These are phyloP conservation scores for Tetragnatha versicolor DNA, from an alignment of 1,140 invertebrate genomes.

Conservation along the genomic window DNA sequence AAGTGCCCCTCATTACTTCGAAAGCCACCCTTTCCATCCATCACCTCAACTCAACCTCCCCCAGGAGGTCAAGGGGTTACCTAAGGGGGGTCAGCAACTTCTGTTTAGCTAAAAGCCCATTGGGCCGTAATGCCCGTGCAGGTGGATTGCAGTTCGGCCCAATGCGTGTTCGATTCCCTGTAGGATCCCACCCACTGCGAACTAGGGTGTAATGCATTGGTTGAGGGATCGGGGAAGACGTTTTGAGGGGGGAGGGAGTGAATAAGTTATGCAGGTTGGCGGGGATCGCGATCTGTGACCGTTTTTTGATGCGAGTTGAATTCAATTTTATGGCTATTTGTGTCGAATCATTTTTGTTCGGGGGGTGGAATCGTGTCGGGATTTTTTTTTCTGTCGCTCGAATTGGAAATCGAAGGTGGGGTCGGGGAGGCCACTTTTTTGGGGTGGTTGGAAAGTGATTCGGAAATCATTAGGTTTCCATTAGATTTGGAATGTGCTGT, in stretches of 20 bases:
- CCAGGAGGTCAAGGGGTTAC: conserved; percentile 29
- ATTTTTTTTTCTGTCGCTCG: too few relatives aligned
- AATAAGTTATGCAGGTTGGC: conserved; percentile 32
- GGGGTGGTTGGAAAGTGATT: too few relatives aligned
- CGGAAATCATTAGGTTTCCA: too few relatives aligned
- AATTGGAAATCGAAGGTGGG: too few relatives aligned
- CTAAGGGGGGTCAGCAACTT: conserved; percentile 27
- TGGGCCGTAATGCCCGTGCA: conserved; percentile 32
- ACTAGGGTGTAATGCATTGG: not conserved
- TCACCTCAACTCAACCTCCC: conserved; percentile 22
- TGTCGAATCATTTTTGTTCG: too few relatives aligned
- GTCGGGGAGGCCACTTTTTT: too few relatives aligned
- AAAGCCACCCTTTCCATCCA: conserved; percentile 6
- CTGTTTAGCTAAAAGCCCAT: conserved; percentile 39
- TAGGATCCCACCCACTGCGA: not conserved
- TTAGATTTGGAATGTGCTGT: too few relatives aligned
- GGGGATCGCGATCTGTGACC: not conserved
- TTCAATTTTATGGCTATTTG: too few relatives aligned
- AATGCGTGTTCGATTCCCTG: conserved; percentile 39
- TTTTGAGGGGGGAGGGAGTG: not conserved
- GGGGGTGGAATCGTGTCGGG: too few relatives aligned
- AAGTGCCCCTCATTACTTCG: conserved; percentile 33
- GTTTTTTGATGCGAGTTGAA: too few relatives aligned
- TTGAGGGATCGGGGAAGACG: not conserved
- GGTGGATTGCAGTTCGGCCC: conserved; percentile 18